A percentile compares a stretch with the other conserved stretches of the same genome.
phyloP scores from a whole-genome alignment of 1,140 invertebrate genomes.

The Drosophila sulfurigaster region DNA sequence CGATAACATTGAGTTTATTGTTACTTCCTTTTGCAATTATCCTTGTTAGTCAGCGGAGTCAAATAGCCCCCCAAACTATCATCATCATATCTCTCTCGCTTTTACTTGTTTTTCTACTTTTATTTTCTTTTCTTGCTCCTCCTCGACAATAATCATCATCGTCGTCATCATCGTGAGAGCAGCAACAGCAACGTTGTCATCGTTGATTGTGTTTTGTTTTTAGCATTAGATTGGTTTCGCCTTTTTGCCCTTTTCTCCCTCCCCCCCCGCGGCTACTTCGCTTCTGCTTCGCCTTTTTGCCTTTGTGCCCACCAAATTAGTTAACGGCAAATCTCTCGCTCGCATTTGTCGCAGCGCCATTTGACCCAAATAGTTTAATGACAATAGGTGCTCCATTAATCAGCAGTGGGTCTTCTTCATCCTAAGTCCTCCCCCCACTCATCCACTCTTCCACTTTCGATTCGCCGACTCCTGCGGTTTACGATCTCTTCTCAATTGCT shows the following conservation, averaged over 20 bases:
- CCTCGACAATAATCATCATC: slow-evolving; percentile 6
- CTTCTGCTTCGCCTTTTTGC: background rate
- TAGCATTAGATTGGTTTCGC: slow-evolving; percentile 31
- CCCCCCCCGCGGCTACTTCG: too few species aligned
- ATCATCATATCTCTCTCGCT: background rate
- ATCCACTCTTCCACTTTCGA: background rate
- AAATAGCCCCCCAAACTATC: slow-evolving; percentile 41
- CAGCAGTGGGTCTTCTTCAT: slow-evolving; percentile 34
- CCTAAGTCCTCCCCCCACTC: background rate
- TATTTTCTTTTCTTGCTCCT: background rate
- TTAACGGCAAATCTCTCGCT: slow-evolving; percentile 44
- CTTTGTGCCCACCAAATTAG: slow-evolving; percentile 47
- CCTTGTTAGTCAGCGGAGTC: slow-evolving; percentile 70
- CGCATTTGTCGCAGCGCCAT: slow-evolving; percentile 21
- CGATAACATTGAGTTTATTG: slow-evolving; percentile 82
- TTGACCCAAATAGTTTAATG: slow-evolving; percentile 42
- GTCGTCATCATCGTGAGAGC: slow-evolving; percentile 21
- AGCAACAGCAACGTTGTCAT: slow-evolving; percentile 2
- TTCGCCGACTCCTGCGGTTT: slow-evolving; percentile 36
- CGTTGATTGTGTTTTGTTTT: slow-evolving; percentile 29
- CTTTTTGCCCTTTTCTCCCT: background rate
- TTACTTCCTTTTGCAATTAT: slow-evolving; percentile 82
- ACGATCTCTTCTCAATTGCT: slow-evolving; percentile 21
- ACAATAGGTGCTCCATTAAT: slow-evolving; percentile 37
- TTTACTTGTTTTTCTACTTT: too few species aligned